Evolutionary conservation across 2,888 invertebrate genomes (phyloP), one percentile per base, ranked within the genome.

Genomic region (Sinotaia quadrata): DNA sequence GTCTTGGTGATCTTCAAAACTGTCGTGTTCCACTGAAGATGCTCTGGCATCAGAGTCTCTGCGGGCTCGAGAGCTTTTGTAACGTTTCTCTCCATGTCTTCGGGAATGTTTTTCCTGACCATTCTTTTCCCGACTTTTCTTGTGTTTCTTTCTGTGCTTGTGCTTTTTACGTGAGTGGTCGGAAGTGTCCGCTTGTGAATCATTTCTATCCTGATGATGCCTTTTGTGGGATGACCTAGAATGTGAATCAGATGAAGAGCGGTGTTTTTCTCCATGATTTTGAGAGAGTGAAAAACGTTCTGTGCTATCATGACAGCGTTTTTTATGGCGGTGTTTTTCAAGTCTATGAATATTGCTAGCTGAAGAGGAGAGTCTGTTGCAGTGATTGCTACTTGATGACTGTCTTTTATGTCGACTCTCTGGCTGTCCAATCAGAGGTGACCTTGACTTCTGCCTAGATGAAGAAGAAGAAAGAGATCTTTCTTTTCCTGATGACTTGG

Each of bases 51-150:
- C 49, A 1, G 29, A 49, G 31, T 18, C 41, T 27, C 59, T 34
- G 7, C 21, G 24, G 15, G 37, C 47, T 37, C 24, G 24, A 49
- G 24, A 51, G 44, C 52, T 51, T 21, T 34, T 51, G 37, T 49
- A 24, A 8, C 34, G 37, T 15, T 24, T 31, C 21, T 58, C 18
- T 37, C 44, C 21, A n/a, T 34, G 34, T 24, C 31, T 41, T 54
- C 63, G 74, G 59, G 69, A 68, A 62, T 69, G 76, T 47, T 74
- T 68, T 57, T 72, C 75, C 27, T 31, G 52, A 52, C 31, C 68
- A 58, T 18, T 69, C 60, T 65, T 75, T 63, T 57, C 66, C 36
- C 47, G 59, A 37, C 33, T 41, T 24, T 33, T 59, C 34, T 61
- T 69, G 60, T 66, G 65, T 56, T 60, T 69, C 61, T 61, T 68